phyloP scores from a whole-genome alignment of 2,888 invertebrate species.

The Cosmia trapezina region DNA sequence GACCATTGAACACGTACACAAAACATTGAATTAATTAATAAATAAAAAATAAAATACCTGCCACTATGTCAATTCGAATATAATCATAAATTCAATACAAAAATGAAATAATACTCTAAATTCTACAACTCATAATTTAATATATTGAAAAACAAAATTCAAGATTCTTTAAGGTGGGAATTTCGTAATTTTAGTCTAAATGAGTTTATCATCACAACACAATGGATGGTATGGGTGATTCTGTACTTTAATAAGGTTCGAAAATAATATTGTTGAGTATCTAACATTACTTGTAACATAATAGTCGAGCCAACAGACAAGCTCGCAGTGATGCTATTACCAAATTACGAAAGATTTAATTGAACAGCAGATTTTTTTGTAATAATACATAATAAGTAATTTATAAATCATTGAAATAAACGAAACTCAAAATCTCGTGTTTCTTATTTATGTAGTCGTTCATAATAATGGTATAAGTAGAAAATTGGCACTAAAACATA shows the following conservation, averaged over 20 bases:
- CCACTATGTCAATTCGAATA: slow-evolving; percentile 36
- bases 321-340: slow-evolving; percentile 17
- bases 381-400: slow-evolving; percentile 33
- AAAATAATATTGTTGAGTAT: slow-evolving; percentile 17
- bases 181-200: slow-evolving; percentile 63
- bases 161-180: slow-evolving; percentile 62
- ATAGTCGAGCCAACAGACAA: slow-evolving; percentile 14
- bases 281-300: slow-evolving; percentile 18
- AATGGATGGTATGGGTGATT: slow-evolving; percentile 33
- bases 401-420: slow-evolving; percentile 51
- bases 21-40: slow-evolving; percentile 10
- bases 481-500: slow-evolving; percentile 47
- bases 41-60: slow-evolving; percentile 3
- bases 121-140: slow-evolving; percentile 43
- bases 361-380: slow-evolving; percentile 30
- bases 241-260: slow-evolving; percentile 24
- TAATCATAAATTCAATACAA: slow-evolving; percentile 17
- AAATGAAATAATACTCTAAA: slow-evolving; percentile 41
- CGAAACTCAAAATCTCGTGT: slow-evolving; percentile 68
- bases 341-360: slow-evolving; percentile 32
- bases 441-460: slow-evolving; percentile 50
- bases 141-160: slow-evolving; percentile 45
- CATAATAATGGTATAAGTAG: slow-evolving; percentile 26
- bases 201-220: slow-evolving; percentile 37
- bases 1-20: slow-evolving; percentile 12